Evolutionary conservation across 1,140 invertebrate species (phyloP).

Genomic region (Achatina immaculata): DNA sequence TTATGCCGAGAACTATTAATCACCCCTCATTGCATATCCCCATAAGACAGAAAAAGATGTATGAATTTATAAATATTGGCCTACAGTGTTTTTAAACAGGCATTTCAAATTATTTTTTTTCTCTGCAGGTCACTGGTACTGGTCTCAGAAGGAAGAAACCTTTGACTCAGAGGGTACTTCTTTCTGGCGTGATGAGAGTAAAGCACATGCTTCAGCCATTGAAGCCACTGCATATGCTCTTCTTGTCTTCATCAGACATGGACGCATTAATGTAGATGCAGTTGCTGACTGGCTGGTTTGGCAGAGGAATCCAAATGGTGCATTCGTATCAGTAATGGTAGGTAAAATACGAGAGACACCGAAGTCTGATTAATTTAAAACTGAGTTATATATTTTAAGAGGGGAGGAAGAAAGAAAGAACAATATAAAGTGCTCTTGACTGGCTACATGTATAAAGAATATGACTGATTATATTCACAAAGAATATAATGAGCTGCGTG

Average conservation of each 20-base stretch:
- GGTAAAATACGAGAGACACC: background rate
- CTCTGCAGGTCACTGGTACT: conserved; percentile 38
- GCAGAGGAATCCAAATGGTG: conserved; percentile 40
- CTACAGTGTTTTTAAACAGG: too few species aligned
- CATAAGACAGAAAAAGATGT: too few species aligned
- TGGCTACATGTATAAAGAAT: too few species aligned
- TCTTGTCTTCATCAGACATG: conserved; percentile 32
- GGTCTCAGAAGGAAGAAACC: conserved; percentile 16
- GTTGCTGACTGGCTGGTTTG: conserved; percentile 44
- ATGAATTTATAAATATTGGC: too few species aligned
- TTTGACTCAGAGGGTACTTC: conserved; percentile 5
- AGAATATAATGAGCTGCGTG: too few species aligned
- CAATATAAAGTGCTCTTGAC: too few species aligned
- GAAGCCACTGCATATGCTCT: conserved; percentile 44
- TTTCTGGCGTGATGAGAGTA: conserved; percentile 38
- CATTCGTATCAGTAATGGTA: conserved; percentile 43
- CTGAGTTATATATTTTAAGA: too few species aligned
- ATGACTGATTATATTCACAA: too few species aligned
- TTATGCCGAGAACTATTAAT: too few species aligned
- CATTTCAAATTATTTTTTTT: background rate
- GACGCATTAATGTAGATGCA: conserved; percentile 25
- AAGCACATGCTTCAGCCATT: conserved; percentile 36
- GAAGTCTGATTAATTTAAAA: too few species aligned
- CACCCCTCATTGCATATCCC: too few species aligned
- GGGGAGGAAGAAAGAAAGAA: too few species aligned